phyloP scores from a whole-genome alignment of 2,888 invertebrate species.

The Chrysolina oricalcia region DNA sequence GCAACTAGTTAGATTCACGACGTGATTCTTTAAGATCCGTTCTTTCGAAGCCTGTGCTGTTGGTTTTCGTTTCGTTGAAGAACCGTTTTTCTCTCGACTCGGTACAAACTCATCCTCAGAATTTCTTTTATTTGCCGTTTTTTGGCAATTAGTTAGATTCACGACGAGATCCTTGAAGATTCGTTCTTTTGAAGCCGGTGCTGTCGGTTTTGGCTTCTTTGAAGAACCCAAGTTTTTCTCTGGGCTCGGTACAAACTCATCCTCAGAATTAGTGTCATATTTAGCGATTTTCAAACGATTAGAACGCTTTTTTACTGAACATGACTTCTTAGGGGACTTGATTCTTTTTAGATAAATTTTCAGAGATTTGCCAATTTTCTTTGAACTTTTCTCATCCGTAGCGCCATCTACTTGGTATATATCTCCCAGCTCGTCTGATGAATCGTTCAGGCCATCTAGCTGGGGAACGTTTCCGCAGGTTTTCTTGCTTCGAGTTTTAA shows the following conservation, averaged over 20 bases:
- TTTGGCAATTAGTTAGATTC: too few relatives aligned
- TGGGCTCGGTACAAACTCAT: slow-evolving; percentile 58
- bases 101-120: slow-evolving; percentile 63
- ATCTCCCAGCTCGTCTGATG: slow-evolving; percentile 25
- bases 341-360: slow-evolving; percentile 63
- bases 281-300: slow-evolving; percentile 52
- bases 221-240: slow-evolving; percentile 1
- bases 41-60: slow-evolving; percentile 44
- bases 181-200: too few relatives aligned
- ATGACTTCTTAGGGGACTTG: slow-evolving; percentile 35
- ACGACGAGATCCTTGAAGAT: too few relatives aligned
- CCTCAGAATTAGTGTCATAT: slow-evolving; percentile 60
- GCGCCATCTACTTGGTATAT: slow-evolving; percentile 56
- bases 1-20: slow-evolving; percentile 74
- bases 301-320: slow-evolving; percentile 52
- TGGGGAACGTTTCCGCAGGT: not conserved
- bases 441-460: slow-evolving; percentile 33
- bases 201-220: too few relatives aligned
- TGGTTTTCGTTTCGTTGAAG: slow-evolving; percentile 53
- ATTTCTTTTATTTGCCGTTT: slow-evolving; percentile 39
- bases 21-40: slow-evolving; percentile 74
- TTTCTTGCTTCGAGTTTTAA: not conserved
- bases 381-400: slow-evolving; percentile 46
- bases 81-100: slow-evolving; percentile 36
- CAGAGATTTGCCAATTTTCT: slow-evolving; percentile 47